These are phyloP conservation scores for Pelobates cultripes DNA, from an alignment of 2,797 vertebrate genomes.

Conservation along the genomic window DNA sequence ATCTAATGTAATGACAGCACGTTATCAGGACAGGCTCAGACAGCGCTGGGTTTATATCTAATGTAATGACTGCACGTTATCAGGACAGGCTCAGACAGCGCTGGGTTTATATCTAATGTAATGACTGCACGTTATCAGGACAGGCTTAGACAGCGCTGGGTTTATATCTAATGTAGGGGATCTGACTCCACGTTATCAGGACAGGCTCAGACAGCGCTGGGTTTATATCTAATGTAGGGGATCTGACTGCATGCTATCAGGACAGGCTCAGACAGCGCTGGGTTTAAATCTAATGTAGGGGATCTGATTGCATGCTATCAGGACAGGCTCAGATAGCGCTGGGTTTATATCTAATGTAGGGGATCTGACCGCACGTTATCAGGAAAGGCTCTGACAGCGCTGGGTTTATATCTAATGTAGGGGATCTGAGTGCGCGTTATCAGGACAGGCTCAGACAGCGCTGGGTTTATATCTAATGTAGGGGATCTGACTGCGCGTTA, in stretches of 20 bases:
- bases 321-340: not conserved
- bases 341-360: not conserved
- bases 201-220: not conserved
- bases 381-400: not conserved
- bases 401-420: not conserved
- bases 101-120: not conserved
- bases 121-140: not conserved
- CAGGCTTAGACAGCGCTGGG: not conserved
- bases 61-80: not conserved
- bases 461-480: too few species aligned
- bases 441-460: too few species aligned
- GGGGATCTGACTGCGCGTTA: not conserved
- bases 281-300: not conserved
- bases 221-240: not conserved
- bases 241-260: not conserved
- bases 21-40: not conserved
- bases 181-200: not conserved
- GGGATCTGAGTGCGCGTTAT: not conserved
- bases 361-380: not conserved
- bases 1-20: not conserved
- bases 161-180: not conserved
- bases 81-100: not conserved
- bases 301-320: not conserved
- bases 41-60: not conserved
- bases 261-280: not conserved